Percentiles rank a stretch among this genome's conserved stretches.
phyloP scores from a whole-genome alignment of 2,797 vertebrate species.

The Manis pentadactyla region DNA sequence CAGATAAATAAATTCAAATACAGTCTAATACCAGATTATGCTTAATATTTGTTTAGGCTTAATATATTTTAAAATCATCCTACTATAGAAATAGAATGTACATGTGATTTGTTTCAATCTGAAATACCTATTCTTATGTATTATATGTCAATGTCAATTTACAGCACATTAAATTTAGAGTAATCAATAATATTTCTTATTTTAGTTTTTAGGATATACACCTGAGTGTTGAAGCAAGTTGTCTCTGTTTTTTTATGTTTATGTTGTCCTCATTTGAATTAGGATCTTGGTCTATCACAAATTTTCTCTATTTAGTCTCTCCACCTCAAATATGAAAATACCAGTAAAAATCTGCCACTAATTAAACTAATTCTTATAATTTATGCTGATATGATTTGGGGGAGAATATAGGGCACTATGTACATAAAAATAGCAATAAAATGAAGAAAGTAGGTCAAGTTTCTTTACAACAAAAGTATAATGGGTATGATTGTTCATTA shows the following conservation, averaged over 20 bases:
- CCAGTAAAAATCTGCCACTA: neutral
- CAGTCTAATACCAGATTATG: slow-evolving; percentile 4
- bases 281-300: neutral
- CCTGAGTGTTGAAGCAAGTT: neutral
- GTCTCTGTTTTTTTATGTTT: neutral
- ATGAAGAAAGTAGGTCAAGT: neutral
- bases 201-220: neutral
- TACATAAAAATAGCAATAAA: neutral
- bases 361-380: slow-evolving; percentile 9
- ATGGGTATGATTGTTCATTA: neutral
- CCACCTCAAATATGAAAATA: neutral
- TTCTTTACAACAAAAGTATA: slow-evolving; percentile 14
- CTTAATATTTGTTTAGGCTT: slow-evolving; percentile 48
- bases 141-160: neutral
- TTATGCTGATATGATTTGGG: neutral
- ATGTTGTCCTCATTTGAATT: neutral
- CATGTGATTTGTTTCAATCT: slow-evolving; percentile 36
- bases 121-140: neutral
- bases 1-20: slow-evolving; percentile 56
- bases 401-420: neutral
- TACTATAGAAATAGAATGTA: neutral
- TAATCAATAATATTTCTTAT: neutral
- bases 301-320: slow-evolving; percentile 29
- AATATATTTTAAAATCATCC: slow-evolving; percentile 40
- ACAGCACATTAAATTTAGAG: slow-evolving; percentile 20